These are phyloP conservation scores for Ephestia elutella DNA, from an alignment of 1,140 invertebrate genomes.

Conservation along the genomic window DNA sequence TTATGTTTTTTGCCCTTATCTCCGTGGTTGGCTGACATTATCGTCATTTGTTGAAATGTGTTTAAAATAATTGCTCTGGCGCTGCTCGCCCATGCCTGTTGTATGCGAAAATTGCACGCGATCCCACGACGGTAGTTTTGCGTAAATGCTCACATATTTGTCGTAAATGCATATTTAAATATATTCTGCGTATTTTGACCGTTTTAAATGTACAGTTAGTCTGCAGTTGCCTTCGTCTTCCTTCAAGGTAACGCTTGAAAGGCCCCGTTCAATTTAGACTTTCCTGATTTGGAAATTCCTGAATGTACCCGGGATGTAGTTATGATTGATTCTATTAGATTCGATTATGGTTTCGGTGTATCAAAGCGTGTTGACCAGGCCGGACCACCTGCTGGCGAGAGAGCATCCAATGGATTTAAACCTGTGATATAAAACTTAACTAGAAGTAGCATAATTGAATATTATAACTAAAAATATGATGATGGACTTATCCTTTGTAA, in stretches of 20 bases:
- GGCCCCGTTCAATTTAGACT: conserved; percentile 19
- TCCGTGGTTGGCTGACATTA: conserved; percentile 60
- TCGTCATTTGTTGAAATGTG: conserved; percentile 73
- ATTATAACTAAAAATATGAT: no score
- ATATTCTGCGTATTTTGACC: conserved; percentile 22
- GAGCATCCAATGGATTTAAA: conserved; percentile 31
- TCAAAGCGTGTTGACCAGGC: conserved; percentile 64
- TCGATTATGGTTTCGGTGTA: conserved; percentile 58
- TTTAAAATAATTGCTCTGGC: conserved; percentile 71
- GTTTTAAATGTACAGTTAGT: conserved; percentile 38
- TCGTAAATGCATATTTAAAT: conserved; percentile 54
- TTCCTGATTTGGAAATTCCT: conserved; percentile 28
- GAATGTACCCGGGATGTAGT: conserved; percentile 39
- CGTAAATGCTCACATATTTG: conserved; percentile 70
- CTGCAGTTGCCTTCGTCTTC: neutral
- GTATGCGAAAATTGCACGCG: conserved; percentile 69
- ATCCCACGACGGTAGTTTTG: conserved; percentile 52
- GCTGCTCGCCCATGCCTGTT: conserved; percentile 54
- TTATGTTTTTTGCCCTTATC: conserved; percentile 53
- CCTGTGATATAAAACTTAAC: conserved; percentile 26
- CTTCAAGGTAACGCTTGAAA: conserved; percentile 13
- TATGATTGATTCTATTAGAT: conserved; percentile 71
- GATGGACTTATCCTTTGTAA: no score
- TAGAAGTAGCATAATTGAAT: conserved; percentile 23
- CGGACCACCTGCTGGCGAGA: conserved; percentile 60